Evolutionary conservation across 2,888 invertebrate genomes (phyloP).

Genomic region (Maniola hyperantus): DNA sequence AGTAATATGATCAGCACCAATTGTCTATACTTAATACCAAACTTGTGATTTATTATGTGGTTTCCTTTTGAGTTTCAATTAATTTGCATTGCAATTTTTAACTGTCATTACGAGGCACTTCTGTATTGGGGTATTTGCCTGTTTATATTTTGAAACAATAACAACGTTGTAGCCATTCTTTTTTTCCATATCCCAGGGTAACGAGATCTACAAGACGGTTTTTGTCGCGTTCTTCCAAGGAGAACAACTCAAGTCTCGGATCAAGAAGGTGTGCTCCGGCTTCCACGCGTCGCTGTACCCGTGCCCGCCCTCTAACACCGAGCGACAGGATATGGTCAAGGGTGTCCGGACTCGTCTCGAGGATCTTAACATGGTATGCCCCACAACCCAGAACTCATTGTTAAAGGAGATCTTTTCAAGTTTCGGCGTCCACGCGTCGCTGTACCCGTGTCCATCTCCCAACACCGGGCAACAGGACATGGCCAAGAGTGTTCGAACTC

Average conservation of each 20-base stretch:
- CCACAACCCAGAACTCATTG: background rate
- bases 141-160: no score
- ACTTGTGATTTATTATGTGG: no score
- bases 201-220: conserved; percentile 93
- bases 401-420: conserved; percentile 95
- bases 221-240: conserved; percentile 96
- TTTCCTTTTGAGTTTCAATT: no score
- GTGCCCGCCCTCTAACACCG: conserved; percentile 92
- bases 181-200: conserved; percentile 83
- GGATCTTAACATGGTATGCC: conserved; percentile 89
- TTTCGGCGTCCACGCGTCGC: conserved; percentile 93
- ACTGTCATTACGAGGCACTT: no score
- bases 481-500: conserved; percentile 93
- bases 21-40: no score
- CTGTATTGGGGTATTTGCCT: no score
- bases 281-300: conserved; percentile 96
- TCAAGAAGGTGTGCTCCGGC: conserved; percentile 96
- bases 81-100: no score
- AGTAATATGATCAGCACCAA: no score
- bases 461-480: conserved; percentile 93
- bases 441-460: conserved; percentile 96
- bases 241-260: conserved; percentile 93
- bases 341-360: conserved; percentile 95
- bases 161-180: background rate
- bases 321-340: conserved; percentile 94